Percentiles rank a stretch among this genome's conserved stretches.
Conservation (phyloP, 2,113 vertebrate species). For the Noturus placidus region DNA sequence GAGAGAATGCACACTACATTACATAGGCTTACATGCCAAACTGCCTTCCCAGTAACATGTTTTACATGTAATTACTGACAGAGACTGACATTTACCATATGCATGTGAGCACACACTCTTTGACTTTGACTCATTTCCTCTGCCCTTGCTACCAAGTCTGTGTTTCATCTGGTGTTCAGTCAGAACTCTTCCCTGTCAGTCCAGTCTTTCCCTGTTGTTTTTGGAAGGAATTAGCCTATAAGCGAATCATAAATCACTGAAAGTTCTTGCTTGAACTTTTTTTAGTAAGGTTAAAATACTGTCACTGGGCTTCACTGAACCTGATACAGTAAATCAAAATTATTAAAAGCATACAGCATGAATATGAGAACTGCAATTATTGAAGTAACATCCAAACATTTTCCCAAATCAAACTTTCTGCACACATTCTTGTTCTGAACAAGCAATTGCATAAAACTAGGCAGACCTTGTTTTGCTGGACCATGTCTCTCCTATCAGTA, state of each 20-base stretch:
- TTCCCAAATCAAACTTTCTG: background rate
- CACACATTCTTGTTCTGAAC: background rate
- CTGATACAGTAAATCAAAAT: background rate
- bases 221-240: background rate
- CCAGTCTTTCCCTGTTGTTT: conserved; percentile 32
- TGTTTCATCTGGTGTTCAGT: background rate
- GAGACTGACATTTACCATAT: background rate
- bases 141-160: background rate
- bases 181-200: background rate
- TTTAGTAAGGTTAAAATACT: background rate
- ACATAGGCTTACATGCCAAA: conserved; percentile 19
- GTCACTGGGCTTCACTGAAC: background rate
- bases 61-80: background rate
- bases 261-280: conserved; percentile 1
- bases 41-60: background rate
- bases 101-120: background rate
- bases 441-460: background rate
- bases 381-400: background rate
- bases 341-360: background rate
- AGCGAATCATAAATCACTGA: conserved; percentile 6
- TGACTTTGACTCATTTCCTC: conserved; percentile 4
- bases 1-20: conserved; percentile 24
- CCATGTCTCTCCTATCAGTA: background rate
- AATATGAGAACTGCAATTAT: background rate
- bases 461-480: background rate